Conservation (phyloP, 2,797 vertebrate species). For the Lerista edwardsae region DNA sequence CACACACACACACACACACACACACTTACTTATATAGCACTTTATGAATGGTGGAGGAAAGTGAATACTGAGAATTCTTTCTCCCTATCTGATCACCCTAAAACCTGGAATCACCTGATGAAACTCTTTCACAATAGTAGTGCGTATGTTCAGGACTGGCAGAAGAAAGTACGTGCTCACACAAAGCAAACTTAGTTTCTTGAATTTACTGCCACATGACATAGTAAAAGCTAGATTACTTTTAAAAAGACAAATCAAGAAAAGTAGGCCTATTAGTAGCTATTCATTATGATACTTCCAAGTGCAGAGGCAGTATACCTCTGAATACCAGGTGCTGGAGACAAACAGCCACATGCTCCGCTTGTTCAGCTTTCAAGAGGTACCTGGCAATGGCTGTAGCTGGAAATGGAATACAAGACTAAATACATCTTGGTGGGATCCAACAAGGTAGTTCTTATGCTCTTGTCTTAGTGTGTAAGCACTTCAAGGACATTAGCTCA, state of each 20-base stretch:
- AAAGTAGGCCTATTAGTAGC: no score
- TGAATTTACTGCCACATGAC: not conserved
- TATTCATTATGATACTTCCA: not conserved
- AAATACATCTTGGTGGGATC: not conserved
- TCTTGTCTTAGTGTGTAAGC: not conserved
- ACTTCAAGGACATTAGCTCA: not conserved
- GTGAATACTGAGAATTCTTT: not conserved
- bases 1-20: no score
- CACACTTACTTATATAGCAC: not conserved
- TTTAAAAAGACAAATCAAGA: not conserved
- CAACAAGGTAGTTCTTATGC: not conserved
- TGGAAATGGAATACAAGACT: not conserved
- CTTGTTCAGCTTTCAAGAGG: not conserved
- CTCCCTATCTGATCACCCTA: not conserved
- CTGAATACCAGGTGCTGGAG: not conserved
- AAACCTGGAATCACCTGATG: not conserved
- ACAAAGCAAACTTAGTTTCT: not conserved
- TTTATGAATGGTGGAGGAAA: not conserved
- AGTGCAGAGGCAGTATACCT: no score
- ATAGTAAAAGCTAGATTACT: not conserved
- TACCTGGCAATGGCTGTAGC: not conserved
- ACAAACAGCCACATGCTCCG: not conserved
- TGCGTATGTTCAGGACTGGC: not conserved
- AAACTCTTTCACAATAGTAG: not conserved
- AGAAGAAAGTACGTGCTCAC: not conserved